Conservation (phyloP, 2,797 vertebrate genomes). For the Amazonetta brasiliensis region DNA sequence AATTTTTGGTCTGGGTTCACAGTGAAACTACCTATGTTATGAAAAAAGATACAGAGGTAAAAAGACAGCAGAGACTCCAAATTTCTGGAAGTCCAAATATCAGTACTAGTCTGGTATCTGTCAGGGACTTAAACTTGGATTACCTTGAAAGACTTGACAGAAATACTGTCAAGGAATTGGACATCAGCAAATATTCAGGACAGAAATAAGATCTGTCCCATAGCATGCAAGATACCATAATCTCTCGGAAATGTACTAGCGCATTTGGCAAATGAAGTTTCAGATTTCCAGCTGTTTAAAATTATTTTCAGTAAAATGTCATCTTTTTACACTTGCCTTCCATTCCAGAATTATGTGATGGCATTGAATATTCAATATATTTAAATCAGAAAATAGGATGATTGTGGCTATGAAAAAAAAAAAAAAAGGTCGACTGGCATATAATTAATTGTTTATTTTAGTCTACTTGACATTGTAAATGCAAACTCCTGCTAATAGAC, state of each 20-base stretch:
- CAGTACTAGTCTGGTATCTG: background rate
- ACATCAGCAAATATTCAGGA: background rate
- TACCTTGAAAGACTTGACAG: background rate
- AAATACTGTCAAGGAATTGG: background rate
- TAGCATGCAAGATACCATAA: background rate
- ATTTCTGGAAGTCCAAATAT: background rate
- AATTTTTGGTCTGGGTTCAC: background rate
- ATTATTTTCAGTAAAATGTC: background rate
- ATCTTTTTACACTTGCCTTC: background rate
- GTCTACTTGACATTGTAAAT: background rate
- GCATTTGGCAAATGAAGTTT: background rate
- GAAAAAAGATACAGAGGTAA: background rate
- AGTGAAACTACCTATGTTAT: background rate
- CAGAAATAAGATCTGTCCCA: background rate
- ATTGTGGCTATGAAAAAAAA: slow-evolving; percentile 11
- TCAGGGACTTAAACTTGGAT: background rate
- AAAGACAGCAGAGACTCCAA: background rate
- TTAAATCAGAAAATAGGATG: background rate
- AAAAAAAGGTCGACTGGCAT: background rate
- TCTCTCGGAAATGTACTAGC: background rate
- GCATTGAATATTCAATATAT: background rate
- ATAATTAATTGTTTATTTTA: background rate
- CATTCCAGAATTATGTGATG: background rate
- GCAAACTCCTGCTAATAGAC: background rate
- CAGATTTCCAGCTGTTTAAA: background rate